Percentiles rank a stretch among this genome's conserved stretches.
phyloP scores from a whole-genome alignment of 2,113 vertebrate species.

The Tauraco erythrolophus region DNA sequence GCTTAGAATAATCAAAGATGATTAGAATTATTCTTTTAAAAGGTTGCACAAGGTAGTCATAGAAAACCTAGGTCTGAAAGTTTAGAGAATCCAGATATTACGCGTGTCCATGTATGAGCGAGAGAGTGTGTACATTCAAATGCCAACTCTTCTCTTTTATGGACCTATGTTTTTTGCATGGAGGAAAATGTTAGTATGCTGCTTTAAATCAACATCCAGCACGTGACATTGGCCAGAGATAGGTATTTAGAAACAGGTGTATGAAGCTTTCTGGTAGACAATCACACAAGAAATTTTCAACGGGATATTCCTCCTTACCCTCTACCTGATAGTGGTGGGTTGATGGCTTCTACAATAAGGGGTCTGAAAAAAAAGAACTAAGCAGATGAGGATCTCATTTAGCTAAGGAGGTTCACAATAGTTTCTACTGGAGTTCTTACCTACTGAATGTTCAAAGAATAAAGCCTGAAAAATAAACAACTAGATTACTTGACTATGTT shows the following conservation, averaged over 20 bases:
- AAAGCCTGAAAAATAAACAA: background rate
- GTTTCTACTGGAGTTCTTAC: background rate
- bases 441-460: background rate
- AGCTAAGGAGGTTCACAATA: background rate
- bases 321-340: background rate
- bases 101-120: rapidly evolving
- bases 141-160: background rate
- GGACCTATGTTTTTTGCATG: background rate
- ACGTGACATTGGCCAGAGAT: too few species aligned
- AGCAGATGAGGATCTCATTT: background rate
- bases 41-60: background rate
- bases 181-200: background rate
- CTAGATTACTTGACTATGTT: background rate
- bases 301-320: background rate
- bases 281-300: background rate
- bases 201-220: background rate
- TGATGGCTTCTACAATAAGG: background rate
- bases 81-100: background rate
- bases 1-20: background rate
- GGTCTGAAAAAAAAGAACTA: background rate
- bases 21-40: background rate
- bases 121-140: background rate
- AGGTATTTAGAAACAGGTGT: background rate
- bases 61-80: background rate
- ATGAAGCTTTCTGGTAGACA: background rate